These are phyloP conservation scores for Pipra filicauda DNA, from an alignment of 2,113 vertebrate species.

Conservation along the genomic window DNA sequence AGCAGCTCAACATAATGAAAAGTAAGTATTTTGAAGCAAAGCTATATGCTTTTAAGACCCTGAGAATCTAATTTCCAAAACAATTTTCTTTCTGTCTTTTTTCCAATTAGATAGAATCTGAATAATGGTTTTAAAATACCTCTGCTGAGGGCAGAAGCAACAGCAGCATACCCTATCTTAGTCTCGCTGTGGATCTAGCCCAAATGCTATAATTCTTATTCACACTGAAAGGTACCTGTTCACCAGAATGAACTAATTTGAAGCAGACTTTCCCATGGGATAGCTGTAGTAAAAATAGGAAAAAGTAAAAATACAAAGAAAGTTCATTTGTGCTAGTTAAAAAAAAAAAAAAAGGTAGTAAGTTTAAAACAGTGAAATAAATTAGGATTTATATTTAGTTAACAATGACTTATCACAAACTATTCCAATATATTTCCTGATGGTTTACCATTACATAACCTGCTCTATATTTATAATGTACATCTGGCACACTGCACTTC, in stretches of 20 bases:
- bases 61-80: neutral
- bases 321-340: slow-evolving; percentile 68
- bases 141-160: neutral
- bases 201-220: neutral
- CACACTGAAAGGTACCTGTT: slow-evolving; percentile 26
- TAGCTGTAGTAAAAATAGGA: slow-evolving; percentile 53
- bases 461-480: slow-evolving; percentile 72
- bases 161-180: neutral
- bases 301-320: slow-evolving; percentile 64
- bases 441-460: slow-evolving; percentile 76
- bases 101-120: neutral
- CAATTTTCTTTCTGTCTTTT: neutral
- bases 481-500: slow-evolving; percentile 74
- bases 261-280: slow-evolving; percentile 62
- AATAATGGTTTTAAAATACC: neutral
- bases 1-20: neutral
- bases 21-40: neutral
- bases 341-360: slow-evolving; percentile 25
- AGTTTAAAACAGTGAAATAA: slow-evolving; percentile 74
- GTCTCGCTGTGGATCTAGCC: neutral
- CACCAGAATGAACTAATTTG: slow-evolving; percentile 62
- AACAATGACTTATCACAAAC: slow-evolving; percentile 77
- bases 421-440: slow-evolving; percentile 72
- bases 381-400: slow-evolving; percentile 73
- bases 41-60: neutral